These are phyloP conservation scores for Hycleus cichorii DNA, from an alignment of 1,140 invertebrate species.

Conservation along the genomic window DNA sequence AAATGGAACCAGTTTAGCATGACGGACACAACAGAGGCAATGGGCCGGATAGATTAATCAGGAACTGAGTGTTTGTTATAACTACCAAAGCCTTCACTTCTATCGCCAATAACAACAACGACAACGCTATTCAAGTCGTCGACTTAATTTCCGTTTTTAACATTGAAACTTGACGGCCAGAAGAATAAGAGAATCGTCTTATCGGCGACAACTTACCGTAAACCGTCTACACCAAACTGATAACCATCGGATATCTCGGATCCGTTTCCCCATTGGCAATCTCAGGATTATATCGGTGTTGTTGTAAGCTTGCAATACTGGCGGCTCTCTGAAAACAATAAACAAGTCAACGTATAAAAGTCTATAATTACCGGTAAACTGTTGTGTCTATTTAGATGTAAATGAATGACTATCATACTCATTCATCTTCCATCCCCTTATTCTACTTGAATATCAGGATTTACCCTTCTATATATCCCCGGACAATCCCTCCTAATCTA, in stretches of 20 bases:
- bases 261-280: slow-evolving; percentile 71
- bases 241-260: slow-evolving; percentile 82
- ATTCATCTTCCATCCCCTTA: slow-evolving; percentile 19
- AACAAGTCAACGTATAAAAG: slow-evolving; percentile 19
- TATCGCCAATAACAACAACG: background rate
- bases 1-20: slow-evolving; percentile 30
- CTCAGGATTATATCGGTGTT: slow-evolving; percentile 74
- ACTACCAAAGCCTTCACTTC: background rate
- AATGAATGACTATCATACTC: slow-evolving; percentile 21
- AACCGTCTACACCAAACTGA: slow-evolving; percentile 85
- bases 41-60: slow-evolving; percentile 42
- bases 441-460: too few relatives aligned
- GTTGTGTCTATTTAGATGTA: slow-evolving; percentile 26
- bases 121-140: background rate
- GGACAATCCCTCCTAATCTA: too few relatives aligned
- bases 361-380: slow-evolving; percentile 17
- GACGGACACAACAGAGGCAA: slow-evolving; percentile 40
- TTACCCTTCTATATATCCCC: too few relatives aligned
- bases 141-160: too few relatives aligned
- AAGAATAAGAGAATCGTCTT: too few relatives aligned
- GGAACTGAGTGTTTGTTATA: slow-evolving; percentile 5
- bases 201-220: slow-evolving; percentile 58
- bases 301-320: slow-evolving; percentile 63
- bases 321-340: slow-evolving; percentile 62
- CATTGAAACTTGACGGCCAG: too few relatives aligned